phyloP scores from a whole-genome alignment of 2,888 invertebrate species.

The Cyclophora punctaria region DNA sequence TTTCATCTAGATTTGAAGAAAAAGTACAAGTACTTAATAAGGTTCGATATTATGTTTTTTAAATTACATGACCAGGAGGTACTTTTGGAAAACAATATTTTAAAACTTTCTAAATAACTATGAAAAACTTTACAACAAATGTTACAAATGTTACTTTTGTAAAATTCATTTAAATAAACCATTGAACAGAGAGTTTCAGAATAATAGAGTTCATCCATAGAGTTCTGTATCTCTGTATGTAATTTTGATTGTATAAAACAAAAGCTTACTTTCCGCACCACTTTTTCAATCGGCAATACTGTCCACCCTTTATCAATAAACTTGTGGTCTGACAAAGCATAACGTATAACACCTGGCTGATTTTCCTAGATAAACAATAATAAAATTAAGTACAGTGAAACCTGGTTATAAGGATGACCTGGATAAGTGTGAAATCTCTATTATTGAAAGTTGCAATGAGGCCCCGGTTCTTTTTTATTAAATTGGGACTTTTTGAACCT shows the following conservation, averaged over 20 bases:
- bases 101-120: background rate
- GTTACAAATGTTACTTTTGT: background rate
- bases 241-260: background rate
- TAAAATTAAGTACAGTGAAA: background rate
- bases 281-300: slow-evolving; percentile 60
- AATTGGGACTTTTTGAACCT: background rate
- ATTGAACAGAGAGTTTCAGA: too few species aligned
- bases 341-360: slow-evolving; percentile 37
- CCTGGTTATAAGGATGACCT: background rate
- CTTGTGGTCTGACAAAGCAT: slow-evolving; percentile 53
- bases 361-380: too few species aligned
- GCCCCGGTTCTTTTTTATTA: background rate
- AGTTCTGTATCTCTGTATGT: too few species aligned
- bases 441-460: background rate
- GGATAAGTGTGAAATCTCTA: background rate
- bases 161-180: background rate
- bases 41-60: too few species aligned
- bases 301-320: slow-evolving; percentile 68
- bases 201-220: too few species aligned
- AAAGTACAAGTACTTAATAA: too few species aligned
- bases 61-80: too few species aligned
- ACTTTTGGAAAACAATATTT: too few species aligned
- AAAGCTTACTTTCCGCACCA: slow-evolving; percentile 52
- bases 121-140: background rate
- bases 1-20: slow-evolving; percentile 41